Percentiles rank a stretch among this genome's conserved stretches.
phyloP scores from a whole-genome alignment of 2,888 invertebrate species.

The Embidobia sp. region DNA sequence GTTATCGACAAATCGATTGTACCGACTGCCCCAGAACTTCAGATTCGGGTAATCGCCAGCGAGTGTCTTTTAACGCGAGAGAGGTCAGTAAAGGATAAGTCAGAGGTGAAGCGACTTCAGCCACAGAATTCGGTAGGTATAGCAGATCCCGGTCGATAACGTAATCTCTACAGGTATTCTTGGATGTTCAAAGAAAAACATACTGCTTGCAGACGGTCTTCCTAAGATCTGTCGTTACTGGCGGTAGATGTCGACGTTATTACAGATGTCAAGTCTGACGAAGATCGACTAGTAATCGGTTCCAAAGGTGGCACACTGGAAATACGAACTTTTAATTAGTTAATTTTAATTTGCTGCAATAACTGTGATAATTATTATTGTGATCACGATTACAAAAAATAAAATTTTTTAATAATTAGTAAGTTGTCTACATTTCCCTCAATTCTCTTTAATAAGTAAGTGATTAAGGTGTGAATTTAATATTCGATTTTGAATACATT shows the following conservation, averaged over 20 bases:
- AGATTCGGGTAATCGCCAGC: not conserved
- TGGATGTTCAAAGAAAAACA: conserved; percentile 33
- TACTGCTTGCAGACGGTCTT: conserved; percentile 22
- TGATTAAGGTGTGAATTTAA: no score
- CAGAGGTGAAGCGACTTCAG: no score
- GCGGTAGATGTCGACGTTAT: conserved; percentile 82
- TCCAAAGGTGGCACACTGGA: conserved; percentile 85
- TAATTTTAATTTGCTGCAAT: no score
- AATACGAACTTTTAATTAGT: conserved; percentile 61
- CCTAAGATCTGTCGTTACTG: conserved; percentile 72
- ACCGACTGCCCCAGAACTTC: not conserved
- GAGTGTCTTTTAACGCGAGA: not conserved
- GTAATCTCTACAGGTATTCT: conserved; percentile 46
- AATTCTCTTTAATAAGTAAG: no score
- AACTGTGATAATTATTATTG: no score
- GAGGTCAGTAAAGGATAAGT: not conserved
- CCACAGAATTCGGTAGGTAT: conserved; percentile 53
- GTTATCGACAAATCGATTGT: conserved; percentile 1
- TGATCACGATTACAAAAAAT: no score
- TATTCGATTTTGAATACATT: no score
- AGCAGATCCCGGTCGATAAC: conserved; percentile 65
- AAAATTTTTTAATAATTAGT: no score
- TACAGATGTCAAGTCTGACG: conserved; percentile 79
- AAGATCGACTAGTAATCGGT: conserved; percentile 81
- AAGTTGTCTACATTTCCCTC: no score